Conservation (phyloP, 1,140 invertebrate genomes). For the Doryteuthis pealeii region DNA sequence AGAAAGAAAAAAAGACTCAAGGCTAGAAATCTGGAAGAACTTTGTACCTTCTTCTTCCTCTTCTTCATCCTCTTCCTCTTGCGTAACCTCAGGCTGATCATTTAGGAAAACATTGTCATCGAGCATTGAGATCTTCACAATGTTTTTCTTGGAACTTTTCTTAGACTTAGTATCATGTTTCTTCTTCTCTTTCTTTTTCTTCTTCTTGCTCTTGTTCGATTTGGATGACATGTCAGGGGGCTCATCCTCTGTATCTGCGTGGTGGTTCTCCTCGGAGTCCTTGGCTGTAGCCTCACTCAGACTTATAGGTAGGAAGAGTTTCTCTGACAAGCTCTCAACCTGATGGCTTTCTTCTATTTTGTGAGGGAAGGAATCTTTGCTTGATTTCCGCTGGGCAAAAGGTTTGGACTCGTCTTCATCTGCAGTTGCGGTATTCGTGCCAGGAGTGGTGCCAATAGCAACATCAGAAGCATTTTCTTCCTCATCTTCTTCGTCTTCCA, state of each 20-base stretch:
- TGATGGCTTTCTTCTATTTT: neutral
- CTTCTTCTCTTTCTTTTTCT: slow-evolving; percentile 31
- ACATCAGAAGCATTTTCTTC: neutral
- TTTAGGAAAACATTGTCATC: neutral
- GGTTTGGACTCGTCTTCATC: neutral
- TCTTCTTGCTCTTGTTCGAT: slow-evolving; percentile 26
- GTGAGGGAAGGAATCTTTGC: neutral
- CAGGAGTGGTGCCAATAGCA: neutral
- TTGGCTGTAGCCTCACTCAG: slow-evolving; percentile 20
- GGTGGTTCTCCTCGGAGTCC: slow-evolving; percentile 17
- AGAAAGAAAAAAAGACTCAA: neutral
- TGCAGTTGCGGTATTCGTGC: neutral
- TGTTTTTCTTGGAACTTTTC: slow-evolving; percentile 14
- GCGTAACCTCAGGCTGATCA: neutral
- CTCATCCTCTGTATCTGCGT: slow-evolving; percentile 30
- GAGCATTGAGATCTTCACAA: neutral
- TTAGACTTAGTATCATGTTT: slow-evolving; percentile 18
- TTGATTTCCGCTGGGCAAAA: neutral
- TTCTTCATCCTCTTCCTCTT: neutral
- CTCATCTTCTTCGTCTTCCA: neutral
- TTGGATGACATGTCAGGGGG: slow-evolving; percentile 18
- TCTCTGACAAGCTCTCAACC: slow-evolving; percentile 13
- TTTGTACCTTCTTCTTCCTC: neutral
- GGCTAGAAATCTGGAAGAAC: neutral
- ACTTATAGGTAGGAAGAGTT: slow-evolving; percentile 22